Evolutionary conservation across 2,888 invertebrate genomes (phyloP).

Genomic region (Odontothrips loti): DNA sequence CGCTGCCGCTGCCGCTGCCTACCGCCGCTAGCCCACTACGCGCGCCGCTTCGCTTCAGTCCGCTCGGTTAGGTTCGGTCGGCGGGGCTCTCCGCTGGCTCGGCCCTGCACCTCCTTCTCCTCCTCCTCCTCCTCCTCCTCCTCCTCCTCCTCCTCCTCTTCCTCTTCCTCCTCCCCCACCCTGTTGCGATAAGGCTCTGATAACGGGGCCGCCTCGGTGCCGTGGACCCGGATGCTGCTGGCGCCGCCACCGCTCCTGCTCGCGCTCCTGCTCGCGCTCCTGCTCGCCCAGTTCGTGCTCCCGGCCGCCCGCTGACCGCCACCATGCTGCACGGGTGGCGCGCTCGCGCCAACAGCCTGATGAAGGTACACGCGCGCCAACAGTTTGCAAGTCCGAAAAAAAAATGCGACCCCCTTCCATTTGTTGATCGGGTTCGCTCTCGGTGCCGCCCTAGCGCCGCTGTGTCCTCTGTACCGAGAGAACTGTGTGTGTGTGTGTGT

Average conservation of each 20-base stretch:
- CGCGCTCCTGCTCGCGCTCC: background rate
- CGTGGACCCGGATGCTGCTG: background rate
- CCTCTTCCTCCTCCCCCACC: too few relatives aligned
- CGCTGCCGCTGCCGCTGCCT: background rate
- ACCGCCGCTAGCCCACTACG: background rate
- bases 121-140: too few relatives aligned
- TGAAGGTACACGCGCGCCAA: background rate
- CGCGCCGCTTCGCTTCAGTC: background rate
- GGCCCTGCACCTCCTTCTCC: too few relatives aligned
- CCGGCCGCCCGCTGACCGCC: background rate
- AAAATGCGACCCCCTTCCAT: too few relatives aligned
- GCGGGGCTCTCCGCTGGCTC: too few relatives aligned
- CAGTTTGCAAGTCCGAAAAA: too few relatives aligned
- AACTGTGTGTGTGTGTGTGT: too few relatives aligned
- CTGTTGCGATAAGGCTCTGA: background rate
- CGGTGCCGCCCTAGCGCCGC: too few relatives aligned
- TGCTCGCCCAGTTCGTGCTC: background rate
- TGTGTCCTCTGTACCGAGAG: too few relatives aligned
- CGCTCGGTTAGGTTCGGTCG: background rate
- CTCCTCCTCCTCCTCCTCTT: too few relatives aligned
- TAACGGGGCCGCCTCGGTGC: background rate
- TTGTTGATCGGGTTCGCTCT: too few relatives aligned
- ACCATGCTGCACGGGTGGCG: constrained; percentile 1
- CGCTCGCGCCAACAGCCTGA: constrained; percentile 23
- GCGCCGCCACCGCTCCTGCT: background rate